Evolutionary conservation across 2,888 invertebrate genomes (phyloP).

Genomic region (Cataglyphis livida): DNA sequence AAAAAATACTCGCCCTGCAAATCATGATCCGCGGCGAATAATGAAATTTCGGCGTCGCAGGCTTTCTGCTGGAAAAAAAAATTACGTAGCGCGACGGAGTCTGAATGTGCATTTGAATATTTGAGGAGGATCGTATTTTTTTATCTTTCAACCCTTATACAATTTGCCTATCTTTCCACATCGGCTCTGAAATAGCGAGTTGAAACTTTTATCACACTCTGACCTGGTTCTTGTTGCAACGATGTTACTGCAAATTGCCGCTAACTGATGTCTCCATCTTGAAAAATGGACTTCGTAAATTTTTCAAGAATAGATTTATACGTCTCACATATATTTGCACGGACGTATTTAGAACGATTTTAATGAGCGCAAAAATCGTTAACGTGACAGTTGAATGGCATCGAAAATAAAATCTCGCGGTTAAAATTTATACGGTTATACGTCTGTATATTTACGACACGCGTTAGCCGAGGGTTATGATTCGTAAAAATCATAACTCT

Average conservation of each 20-base stretch:
- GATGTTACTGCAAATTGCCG: neutral
- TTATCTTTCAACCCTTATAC: neutral
- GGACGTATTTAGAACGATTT: neutral
- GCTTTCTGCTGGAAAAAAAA: neutral
- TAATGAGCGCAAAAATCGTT: neutral
- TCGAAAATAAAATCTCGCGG: neutral
- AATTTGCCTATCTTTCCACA: neutral
- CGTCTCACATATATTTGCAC: neutral
- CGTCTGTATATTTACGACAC: conserved; percentile 11
- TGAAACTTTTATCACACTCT: conserved; percentile 16
- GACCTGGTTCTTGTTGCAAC: neutral
- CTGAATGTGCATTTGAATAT: conserved; percentile 26
- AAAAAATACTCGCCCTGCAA: conserved; percentile 9
- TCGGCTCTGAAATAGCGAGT: conserved; percentile 15
- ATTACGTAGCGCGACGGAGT: conserved; percentile 1
- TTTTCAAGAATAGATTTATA: neutral
- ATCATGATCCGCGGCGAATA: conserved; percentile 34
- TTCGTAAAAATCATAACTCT: conserved; percentile 28
- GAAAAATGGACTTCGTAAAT: neutral
- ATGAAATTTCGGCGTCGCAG: conserved; percentile 41
- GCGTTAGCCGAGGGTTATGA: neutral
- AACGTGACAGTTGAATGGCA: neutral
- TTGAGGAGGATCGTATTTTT: conserved; percentile 7
- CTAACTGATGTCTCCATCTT: neutral
- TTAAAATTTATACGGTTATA: conserved; percentile 21